Conservation (phyloP, 2,888 invertebrate genomes). For the Melikaiella ostensackeni region DNA sequence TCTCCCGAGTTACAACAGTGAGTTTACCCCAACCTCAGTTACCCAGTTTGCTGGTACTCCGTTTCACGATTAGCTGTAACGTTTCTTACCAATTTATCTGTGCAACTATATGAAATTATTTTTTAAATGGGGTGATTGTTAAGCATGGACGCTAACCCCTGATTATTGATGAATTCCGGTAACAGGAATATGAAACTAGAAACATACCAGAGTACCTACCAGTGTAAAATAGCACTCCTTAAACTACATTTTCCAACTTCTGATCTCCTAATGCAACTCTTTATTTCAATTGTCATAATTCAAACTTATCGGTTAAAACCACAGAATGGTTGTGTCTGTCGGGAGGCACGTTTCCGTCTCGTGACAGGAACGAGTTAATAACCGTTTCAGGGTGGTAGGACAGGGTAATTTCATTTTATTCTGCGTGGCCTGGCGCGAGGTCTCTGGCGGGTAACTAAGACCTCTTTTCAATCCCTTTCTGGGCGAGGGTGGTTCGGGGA, state of each 20-base stretch:
- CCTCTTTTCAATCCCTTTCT: conserved; percentile 70
- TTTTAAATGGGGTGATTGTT: too few species aligned
- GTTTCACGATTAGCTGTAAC: too few species aligned
- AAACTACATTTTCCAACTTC: background rate
- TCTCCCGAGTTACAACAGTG: too few species aligned
- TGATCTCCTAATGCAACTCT: background rate
- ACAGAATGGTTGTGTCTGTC: conserved; percentile 24
- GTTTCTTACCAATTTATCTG: too few species aligned
- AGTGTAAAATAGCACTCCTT: background rate
- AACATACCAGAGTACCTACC: too few species aligned
- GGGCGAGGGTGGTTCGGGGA: conserved; percentile 45
- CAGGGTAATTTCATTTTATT: conserved; percentile 70
- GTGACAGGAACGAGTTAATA: conserved; percentile 66
- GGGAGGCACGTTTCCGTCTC: conserved; percentile 13
- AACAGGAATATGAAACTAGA: background rate
- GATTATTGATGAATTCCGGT: background rate
- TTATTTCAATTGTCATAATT: background rate
- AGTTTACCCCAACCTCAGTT: too few species aligned
- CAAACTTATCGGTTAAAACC: background rate
- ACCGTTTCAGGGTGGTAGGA: conserved; percentile 62
- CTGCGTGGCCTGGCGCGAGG: conserved; percentile 59
- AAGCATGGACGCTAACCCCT: background rate
- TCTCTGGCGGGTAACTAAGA: conserved; percentile 72
- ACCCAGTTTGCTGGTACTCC: too few species aligned
- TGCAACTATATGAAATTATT: too few species aligned